Percentiles rank a stretch among this genome's conserved stretches.
Evolutionary conservation across 1,140 invertebrate species (phyloP).

Genomic region (Mya arenaria): DNA sequence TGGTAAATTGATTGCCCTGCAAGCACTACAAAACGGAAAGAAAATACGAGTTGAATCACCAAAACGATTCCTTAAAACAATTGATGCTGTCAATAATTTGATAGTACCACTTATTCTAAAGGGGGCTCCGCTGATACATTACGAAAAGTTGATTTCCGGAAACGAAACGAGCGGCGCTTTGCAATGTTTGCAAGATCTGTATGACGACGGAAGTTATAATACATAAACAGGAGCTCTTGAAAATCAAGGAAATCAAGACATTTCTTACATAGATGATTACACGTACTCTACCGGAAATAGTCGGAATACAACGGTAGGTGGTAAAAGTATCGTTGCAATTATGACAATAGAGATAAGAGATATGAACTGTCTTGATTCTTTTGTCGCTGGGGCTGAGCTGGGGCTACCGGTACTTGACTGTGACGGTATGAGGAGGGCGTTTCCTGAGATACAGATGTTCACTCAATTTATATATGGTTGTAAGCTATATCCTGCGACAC

Average conservation of each 20-base stretch:
- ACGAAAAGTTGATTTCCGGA: conserved; percentile 68
- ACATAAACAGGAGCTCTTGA: conserved; percentile 55
- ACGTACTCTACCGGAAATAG: conserved; percentile 69
- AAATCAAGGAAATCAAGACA: conserved; percentile 51
- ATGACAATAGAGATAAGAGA: conserved; percentile 77
- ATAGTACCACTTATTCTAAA: conserved; percentile 65
- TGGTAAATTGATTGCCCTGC: conserved; percentile 62
- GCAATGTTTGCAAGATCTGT: conserved; percentile 67
- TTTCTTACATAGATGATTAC: conserved; percentile 59
- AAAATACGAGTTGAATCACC: conserved; percentile 68
- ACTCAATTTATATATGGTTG: conserved; percentile 70
- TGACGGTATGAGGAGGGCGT: conserved; percentile 78
- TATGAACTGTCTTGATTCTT: conserved; percentile 74
- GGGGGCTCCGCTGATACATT: conserved; percentile 70
- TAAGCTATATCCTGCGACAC: conserved; percentile 62
- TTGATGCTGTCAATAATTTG: conserved; percentile 62
- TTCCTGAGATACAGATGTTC: conserved; percentile 77
- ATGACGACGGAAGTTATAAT: conserved; percentile 60
- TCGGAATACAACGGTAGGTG: conserved; percentile 2
- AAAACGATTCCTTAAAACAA: conserved; percentile 57
- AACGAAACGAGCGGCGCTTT: conserved; percentile 65
- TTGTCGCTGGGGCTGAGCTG: conserved; percentile 69
- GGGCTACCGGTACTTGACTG: conserved; percentile 73
- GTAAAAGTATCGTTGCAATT: conserved; percentile 68
- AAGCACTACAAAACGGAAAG: conserved; percentile 62